Evolutionary conservation across 2,888 invertebrate species (phyloP), one percentile per base, ranked within the genome.

Genomic region (Lycia hirtaria): DNA sequence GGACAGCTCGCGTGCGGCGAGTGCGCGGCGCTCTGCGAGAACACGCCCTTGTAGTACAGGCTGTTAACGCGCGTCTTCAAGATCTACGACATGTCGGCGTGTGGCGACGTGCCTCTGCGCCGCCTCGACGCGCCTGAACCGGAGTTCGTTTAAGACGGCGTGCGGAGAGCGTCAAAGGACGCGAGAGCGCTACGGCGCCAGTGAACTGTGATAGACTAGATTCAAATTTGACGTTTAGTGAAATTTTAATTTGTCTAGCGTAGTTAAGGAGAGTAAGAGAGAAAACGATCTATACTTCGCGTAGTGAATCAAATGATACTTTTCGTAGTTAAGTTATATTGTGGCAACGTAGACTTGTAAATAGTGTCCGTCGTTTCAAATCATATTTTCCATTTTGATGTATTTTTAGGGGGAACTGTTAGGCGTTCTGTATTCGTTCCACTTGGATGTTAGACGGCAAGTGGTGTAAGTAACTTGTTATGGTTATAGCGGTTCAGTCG

Each of bases 181-280:
- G 47, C 63, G 64, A 59, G 60, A 65, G 69, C 61, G 65, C 63
- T n/a, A n/a, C 68, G 68, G 62, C 63, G 68, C 71, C 75, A 4
- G 33, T 12, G 76, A 88, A 86, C 88, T 92, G 91, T 91, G 90
- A 89, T 89, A 90, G 87, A 81, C 83, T 89, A 86, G 80, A 83
- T 83, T 83, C 80, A 85, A 81, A 87, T 87, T 81, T 87, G 72
- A 75, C 69, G 53, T 72, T 72, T 79, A 78, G 80, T 81, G 79
- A 76, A 72, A 74, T 72, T 72, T 76, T 73, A 72, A 61, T 76
- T 76, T 76, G 74, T 75, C 80, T 87, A 83, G 86, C 81, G 73
- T 87, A 88, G 86, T 70, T 82, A 84, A 85, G 83, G 77, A 74
- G 80, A 74, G 80, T 76, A 73, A 75, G 75, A 62, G 72, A 40